Base-by-base conservation (phyloP, 2,888 invertebrate genomes). In the Catonia carolina region DNA sequence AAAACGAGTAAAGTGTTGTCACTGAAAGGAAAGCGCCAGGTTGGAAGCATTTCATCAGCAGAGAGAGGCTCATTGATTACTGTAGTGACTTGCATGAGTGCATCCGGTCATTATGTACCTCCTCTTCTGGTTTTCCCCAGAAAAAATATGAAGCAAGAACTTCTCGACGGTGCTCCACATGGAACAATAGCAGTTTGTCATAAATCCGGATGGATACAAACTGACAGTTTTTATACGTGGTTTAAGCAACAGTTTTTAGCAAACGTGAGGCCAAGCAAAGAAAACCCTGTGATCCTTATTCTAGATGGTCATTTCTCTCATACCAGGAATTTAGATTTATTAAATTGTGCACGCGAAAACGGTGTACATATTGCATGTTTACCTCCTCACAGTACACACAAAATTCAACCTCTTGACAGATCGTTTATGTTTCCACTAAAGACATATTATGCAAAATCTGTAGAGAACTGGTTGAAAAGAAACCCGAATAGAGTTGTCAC, bases 121-220 rank as follows among this genome's bases (percentile, higher is more conserved):
- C 71, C 71, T 3, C 58, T 67, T 31, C 56, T 71, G 12, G 67
- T 72, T 55, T 72, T 69, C 61, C 64, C 65, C 1, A 50, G 69
- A 5, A 67, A 69, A 59, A 66, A 68, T 35, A 66, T 67, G 64
- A 69, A 69, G 49, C 52, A 56, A 1, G 64, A 68, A 35, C 59
- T 48, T 15, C 10, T 48, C 4, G 31, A 48, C 15, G 48, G 48
- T 27, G 17, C 27, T 14, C 31, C 48, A 2, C 48, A 22, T 27
- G 48, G 48, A 12, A 22, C 22, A 5, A 8, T 8, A 6, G 23
- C n/a, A 14, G 31, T 10, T 14, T 27, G 27, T 7, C 48, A 48
- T 12, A 27, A 10, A 3, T 31, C 48, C 8, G 48, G 48, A 12
- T 48, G 48, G 48, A 23, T 48, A 4, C 27, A 27, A 48, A 14